These are phyloP conservation scores for Pseudotriccus pelzelni DNA, from an alignment of 2,797 vertebrate genomes.

Conservation along the genomic window DNA sequence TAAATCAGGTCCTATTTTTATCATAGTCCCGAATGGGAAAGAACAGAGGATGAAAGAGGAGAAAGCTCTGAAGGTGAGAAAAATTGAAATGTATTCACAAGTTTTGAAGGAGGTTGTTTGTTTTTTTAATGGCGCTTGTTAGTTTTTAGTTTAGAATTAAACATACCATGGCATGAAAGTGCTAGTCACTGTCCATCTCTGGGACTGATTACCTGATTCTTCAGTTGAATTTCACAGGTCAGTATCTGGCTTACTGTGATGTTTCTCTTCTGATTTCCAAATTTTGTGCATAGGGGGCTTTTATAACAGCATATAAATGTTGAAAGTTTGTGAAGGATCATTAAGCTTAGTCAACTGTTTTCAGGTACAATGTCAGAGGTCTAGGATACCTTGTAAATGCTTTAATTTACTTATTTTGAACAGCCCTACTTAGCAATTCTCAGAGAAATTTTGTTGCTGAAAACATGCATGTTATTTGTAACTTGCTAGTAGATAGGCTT, in stretches of 20 bases:
- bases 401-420: not conserved
- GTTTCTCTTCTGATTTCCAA: not conserved
- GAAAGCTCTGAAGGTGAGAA: constrained; percentile 90
- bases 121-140: fast-evolving
- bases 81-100: not conserved
- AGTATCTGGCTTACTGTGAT: not conserved
- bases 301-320: not conserved
- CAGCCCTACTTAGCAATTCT: not conserved
- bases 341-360: not conserved
- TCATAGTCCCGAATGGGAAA: constrained; percentile 90
- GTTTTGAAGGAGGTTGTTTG: not conserved
- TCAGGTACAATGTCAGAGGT: not conserved
- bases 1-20: constrained; percentile 90
- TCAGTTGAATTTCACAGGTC: not conserved
- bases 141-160: not conserved
- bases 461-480: not conserved
- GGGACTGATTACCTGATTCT: not conserved
- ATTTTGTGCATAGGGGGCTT: not conserved
- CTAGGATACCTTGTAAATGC: not conserved
- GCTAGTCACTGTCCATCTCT: not conserved
- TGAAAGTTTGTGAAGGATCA: not conserved
- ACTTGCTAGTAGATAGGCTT: not conserved
- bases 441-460: not conserved
- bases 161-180: not conserved
- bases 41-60: constrained; percentile 97